Percentiles rank a stretch among this genome's conserved stretches.
Evolutionary conservation across 1,140 invertebrate genomes (phyloP).

Genomic region (Pseudomyrmex cubaensis): DNA sequence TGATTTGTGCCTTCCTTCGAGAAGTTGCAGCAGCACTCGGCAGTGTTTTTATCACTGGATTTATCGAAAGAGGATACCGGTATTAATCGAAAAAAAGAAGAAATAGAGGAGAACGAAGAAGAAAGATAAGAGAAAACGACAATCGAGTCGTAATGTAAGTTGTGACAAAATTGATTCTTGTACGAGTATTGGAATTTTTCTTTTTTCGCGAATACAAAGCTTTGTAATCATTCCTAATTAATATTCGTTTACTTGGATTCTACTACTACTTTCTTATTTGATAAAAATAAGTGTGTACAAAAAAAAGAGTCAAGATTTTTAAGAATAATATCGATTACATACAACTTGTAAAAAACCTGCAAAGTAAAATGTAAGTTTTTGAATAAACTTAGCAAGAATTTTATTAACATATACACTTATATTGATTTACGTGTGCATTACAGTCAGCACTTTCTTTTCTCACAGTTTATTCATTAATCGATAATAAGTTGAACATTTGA

Average conservation of each 20-base stretch:
- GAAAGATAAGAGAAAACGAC: constrained; percentile 4
- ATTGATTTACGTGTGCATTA: not conserved
- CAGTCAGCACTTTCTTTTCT: not conserved
- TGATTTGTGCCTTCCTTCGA: constrained; percentile 68
- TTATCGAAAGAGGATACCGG: no score
- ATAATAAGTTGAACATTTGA: constrained; percentile 10
- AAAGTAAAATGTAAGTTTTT: constrained; percentile 20
- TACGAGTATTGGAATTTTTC: constrained; percentile 34
- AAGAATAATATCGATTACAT: constrained; percentile 65
- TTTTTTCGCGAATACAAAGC: constrained; percentile 49
- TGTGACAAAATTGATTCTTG: constrained; percentile 14
- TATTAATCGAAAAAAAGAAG: constrained; percentile 25
- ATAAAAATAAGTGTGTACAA: constrained; percentile 54
- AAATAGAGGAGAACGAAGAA: not conserved
- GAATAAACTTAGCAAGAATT: constrained; percentile 11
- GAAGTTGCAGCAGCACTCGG: constrained; percentile 18
- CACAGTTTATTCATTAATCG: not conserved
- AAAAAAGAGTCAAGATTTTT: constrained; percentile 74
- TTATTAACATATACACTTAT: not conserved
- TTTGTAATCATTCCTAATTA: constrained; percentile 79
- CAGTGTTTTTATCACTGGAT: constrained; percentile 2
- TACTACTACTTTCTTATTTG: constrained; percentile 44
- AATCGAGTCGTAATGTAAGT: not conserved
- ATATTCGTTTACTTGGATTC: constrained; percentile 75
- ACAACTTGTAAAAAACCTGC: not conserved